Conservation (phyloP, 2,113 vertebrate genomes). For the Corythoichthys haematopterus region DNA sequence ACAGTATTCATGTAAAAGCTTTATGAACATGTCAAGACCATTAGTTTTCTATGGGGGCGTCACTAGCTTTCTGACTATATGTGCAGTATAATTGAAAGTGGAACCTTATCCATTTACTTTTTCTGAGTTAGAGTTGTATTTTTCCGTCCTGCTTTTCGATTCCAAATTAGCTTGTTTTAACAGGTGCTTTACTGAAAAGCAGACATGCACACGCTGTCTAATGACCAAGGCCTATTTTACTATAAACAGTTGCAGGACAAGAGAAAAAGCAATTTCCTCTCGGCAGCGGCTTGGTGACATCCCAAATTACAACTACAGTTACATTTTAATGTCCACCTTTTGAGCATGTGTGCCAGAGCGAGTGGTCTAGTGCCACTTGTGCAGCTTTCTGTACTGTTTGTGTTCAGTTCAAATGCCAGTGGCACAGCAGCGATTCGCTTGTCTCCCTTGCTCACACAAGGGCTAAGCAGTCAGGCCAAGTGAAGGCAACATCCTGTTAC, state of each 20-base stretch:
- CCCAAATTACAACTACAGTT: constrained; percentile 4
- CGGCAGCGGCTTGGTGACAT: constrained; percentile 27
- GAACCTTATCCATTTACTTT: not conserved
- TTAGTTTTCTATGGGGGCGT: not conserved
- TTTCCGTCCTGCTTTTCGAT: constrained; percentile 26
- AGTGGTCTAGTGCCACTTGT: constrained; percentile 30
- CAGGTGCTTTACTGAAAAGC: constrained; percentile 52
- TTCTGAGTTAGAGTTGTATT: not conserved
- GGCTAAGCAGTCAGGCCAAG: constrained; percentile 23
- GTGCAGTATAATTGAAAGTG: not conserved
- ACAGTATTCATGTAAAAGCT: not conserved
- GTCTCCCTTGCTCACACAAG: constrained; percentile 21
- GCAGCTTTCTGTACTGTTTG: constrained; percentile 38
- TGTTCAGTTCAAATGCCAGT: constrained; percentile 43
- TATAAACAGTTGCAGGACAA: constrained; percentile 46
- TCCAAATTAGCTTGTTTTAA: constrained; percentile 55
- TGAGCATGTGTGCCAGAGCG: constrained; percentile 18
- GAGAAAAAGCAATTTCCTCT: constrained; percentile 55
- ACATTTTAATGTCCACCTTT: constrained; percentile 31
- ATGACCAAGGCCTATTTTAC: constrained; percentile 53
- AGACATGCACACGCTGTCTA: constrained; percentile 40
- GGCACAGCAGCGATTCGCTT: constrained; percentile 17
- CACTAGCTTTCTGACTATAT: not conserved
- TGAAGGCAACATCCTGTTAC: constrained; percentile 41
- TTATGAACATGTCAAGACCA: not conserved